Percentiles rank a stretch among this genome's conserved stretches.
These are phyloP conservation scores for Lasioglossum zephyrum DNA, from an alignment of 2,888 invertebrate genomes.

Conservation along the genomic window DNA sequence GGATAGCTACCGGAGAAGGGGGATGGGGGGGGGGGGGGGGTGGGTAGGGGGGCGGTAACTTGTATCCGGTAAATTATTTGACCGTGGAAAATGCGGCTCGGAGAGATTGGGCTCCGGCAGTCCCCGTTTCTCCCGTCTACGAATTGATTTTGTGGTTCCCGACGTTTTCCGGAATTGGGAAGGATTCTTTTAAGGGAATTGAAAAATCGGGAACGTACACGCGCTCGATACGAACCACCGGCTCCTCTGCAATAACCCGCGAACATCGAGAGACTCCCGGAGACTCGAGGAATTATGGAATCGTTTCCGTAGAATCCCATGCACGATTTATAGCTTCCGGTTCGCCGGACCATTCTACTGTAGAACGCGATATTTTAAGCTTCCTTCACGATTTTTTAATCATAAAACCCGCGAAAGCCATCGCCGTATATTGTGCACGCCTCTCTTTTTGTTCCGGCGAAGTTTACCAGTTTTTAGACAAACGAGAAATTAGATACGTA, in stretches of 20 bases:
- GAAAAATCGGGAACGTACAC: constrained; percentile 14
- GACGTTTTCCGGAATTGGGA: constrained; percentile 24
- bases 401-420: not conserved
- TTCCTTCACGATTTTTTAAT: not conserved
- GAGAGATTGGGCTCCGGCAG: not conserved
- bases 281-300: constrained; percentile 5
- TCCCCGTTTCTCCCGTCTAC: constrained; percentile 1
- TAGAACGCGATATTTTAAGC: not conserved
- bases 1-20: not conserved
- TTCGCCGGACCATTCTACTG: not conserved
- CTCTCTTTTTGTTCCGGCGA: not conserved
- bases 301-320: not conserved
- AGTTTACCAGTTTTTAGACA: not conserved
- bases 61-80: constrained; percentile 27
- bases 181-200: constrained; percentile 37
- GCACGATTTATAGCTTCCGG: not conserved
- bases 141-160: constrained; percentile 34
- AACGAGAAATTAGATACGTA: not conserved
- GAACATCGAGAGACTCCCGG: constrained; percentile 10
- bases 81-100: constrained; percentile 23
- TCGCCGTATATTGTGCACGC: not conserved
- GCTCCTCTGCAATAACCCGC: constrained; percentile 12
- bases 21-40: accelerated
- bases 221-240: constrained; percentile 3
- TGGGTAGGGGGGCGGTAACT: not conserved